Evolutionary conservation across 2,888 invertebrate species (phyloP).

Genomic region (Callimorpha dominula): DNA sequence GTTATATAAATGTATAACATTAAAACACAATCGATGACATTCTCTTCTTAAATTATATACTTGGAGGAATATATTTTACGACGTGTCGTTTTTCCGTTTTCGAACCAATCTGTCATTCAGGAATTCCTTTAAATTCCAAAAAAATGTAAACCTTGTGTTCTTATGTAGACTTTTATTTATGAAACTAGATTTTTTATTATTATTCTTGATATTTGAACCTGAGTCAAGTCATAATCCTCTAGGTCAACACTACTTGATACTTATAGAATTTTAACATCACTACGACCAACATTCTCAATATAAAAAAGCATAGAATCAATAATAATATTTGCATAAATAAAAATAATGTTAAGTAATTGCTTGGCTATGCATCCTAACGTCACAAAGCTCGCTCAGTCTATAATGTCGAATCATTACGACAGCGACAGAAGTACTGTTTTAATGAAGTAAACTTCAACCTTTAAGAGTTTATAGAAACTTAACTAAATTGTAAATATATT

Average conservation of each 20-base stretch:
- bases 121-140: too few relatives aligned
- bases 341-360: background rate
- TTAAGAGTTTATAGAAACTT: conserved; percentile 28
- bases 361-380: background rate
- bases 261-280: too few relatives aligned
- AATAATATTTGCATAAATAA: background rate
- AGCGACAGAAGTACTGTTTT: conserved; percentile 6
- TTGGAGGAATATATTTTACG: background rate
- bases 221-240: too few relatives aligned
- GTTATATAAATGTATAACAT: too few relatives aligned
- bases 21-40: too few relatives aligned
- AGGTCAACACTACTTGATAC: too few relatives aligned
- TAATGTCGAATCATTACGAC: background rate
- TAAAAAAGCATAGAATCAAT: too few relatives aligned
- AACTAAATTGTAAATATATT: conserved; percentile 50
- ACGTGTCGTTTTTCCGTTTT: background rate
- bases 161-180: too few relatives aligned
- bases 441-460: conserved; percentile 18
- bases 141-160: too few relatives aligned
- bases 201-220: too few relatives aligned
- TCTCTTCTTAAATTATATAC: too few relatives aligned
- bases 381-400: background rate
- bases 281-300: background rate
- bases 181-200: too few relatives aligned
- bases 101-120: background rate